Base-by-base conservation (phyloP, 2,888 invertebrate species). In the Drosophila subquinaria region DNA sequence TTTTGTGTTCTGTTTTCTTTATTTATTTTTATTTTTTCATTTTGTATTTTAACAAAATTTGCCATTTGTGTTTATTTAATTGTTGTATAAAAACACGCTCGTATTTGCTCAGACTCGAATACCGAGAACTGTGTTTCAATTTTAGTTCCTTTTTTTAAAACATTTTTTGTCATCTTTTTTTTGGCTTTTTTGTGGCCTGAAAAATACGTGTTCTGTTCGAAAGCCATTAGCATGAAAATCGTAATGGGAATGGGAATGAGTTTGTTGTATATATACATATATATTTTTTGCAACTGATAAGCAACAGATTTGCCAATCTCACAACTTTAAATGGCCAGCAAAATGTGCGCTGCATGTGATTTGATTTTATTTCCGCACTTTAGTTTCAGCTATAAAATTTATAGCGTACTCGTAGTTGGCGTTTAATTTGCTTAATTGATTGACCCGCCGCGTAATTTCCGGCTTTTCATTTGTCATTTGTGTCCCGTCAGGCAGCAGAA, bases 21-120 rank as follows among this genome's bases (percentile, higher is more conserved):
- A 15, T 17, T 13, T 27, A 27, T 5, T 67, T 17, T 13, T 6
- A 17, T 33, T 30, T n/a, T 9, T 15, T 10, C 6, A 13, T 17
- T 30, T 9, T 9, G 9, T 30, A 3, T 66, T 53, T 42, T 43
- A 35, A 64, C 50, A 55, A 56, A 55, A 75, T 73, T 85, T 78
- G 65, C 68, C 78, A 80, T 78, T 82, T 82, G 64, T 86, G 86
- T 82, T 82, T 82, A 66, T 70, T 64, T 76, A 86, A 82, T 77
- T 77, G 74, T 74, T 67, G 66, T 74, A 66, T 36, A 50, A 62
- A 76, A 77, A 77, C 69, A 77, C 43, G 70, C 52, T 62, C 36
- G 65, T 73, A 77, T 66, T 76, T 76, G 52, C 53, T 65, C 36
- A 76, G 73, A 75, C 42, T 45, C 61, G 51, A 60, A 68, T 61